Evolutionary conservation across 2,888 invertebrate species (phyloP).

Genomic region (Scelioninae gen. 1): DNA sequence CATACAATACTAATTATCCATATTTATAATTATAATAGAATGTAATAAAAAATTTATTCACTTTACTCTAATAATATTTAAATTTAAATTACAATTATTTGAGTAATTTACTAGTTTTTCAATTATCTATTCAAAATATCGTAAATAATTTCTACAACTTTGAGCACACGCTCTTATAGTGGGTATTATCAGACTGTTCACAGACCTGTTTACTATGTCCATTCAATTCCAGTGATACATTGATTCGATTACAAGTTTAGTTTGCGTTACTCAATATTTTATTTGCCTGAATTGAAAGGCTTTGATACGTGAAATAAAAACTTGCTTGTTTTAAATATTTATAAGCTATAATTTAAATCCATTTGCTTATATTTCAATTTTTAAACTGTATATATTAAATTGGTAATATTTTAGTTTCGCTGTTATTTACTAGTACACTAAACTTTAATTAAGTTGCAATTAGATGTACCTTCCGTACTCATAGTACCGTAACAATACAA

Average conservation of each 20-base stretch:
- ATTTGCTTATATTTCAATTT: slow-evolving; percentile 7
- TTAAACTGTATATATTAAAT: neutral
- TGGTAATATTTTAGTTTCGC: too few relatives aligned
- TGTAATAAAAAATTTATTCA: too few relatives aligned
- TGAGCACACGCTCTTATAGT: slow-evolving; percentile 2
- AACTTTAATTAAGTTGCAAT: too few relatives aligned
- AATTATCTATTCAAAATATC: slow-evolving; percentile 32
- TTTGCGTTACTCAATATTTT: slow-evolving; percentile 30
- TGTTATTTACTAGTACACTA: too few relatives aligned
- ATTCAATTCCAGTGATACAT: slow-evolving; percentile 57
- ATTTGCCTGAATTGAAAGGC: slow-evolving; percentile 21
- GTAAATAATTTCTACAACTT: slow-evolving; percentile 16
- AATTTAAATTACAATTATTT: too few relatives aligned
- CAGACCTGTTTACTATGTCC: slow-evolving; percentile 34
- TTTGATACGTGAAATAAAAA: slow-evolving; percentile 21
- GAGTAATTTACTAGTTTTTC: slow-evolving; percentile 16
- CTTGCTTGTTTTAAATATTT: neutral
- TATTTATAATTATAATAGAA: too few relatives aligned
- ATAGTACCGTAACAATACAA: slow-evolving; percentile 3
- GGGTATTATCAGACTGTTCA: slow-evolving; percentile 20
- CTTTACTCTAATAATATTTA: too few relatives aligned
- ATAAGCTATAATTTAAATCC: neutral
- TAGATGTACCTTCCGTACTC: neutral
- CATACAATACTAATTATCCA: too few relatives aligned
- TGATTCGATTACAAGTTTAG: slow-evolving; percentile 45